Base-by-base conservation (phyloP, 2,113 vertebrate species). In the Tragelaphus strepsiceros region DNA sequence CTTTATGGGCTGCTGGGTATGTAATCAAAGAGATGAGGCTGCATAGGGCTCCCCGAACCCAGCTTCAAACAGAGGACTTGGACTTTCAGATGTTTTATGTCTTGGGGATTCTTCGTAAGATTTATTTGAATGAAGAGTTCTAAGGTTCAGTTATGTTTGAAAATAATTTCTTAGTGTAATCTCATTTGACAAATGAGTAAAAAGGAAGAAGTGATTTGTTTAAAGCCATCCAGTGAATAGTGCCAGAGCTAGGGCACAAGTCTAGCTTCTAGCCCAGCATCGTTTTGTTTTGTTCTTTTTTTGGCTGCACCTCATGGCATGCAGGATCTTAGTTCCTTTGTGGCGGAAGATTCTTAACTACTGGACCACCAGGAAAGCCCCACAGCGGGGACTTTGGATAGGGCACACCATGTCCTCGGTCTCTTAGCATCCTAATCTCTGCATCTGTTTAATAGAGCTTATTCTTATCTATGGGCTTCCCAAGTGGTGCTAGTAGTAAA, bases 111-210 rank as follows among this genome's bases (percentile, higher is more conserved):
- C 82, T 35, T 81, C 58, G 11, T 89, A 88, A 94, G 71, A 67
- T 54, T 88, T 96, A 84, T 92, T 93, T 97, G 59, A 89, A 97
- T 10, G 51, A 84, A 96, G 39, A 94, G 24, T 88, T 95, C 26
- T 74, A 92, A 97, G 35, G n/a, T 83, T 96, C 86, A 94, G 39
- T 78, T 7, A 46, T 78, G 6, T 96, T 91, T 97, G 90, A 89
- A 90, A 90, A 88, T 77, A 15, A 94, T 64, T 88, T 91, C n/a
- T 71, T 91, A 67, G 22, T 62, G 12, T 86, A 59, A 95, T 90
- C 22, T 90, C 54, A 82, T 43, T 95, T 74, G 59, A 85, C 24
- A 71, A 46, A 46, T 67, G 49, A 94, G 61, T 61, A 95, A 85
- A 58, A 17, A 92, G 28, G 26, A 9, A 95, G 28, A 91, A 53